Conservation (phyloP, 2,888 invertebrate species). For the Thysanoteuthis rhombus region DNA sequence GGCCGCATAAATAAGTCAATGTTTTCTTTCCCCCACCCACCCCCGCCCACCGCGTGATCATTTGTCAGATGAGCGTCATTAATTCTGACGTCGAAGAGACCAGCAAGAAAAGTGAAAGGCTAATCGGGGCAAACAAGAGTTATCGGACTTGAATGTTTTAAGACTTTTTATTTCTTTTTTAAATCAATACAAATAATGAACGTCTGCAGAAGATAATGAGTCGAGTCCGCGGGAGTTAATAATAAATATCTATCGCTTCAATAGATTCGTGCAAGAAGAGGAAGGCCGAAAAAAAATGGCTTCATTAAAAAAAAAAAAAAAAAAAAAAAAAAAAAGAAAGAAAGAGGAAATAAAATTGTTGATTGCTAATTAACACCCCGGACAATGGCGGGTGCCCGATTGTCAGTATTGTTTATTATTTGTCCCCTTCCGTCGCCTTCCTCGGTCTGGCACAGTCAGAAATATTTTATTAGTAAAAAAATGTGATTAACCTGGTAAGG, state of each 20-base stretch:
- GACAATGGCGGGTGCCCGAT: neutral
- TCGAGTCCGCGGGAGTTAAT: neutral
- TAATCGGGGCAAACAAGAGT: neutral
- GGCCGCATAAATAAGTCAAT: neutral
- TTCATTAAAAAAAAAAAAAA: neutral
- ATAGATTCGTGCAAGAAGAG: neutral
- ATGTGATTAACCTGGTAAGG: no score
- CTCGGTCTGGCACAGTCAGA: no score
- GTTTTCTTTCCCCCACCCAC: neutral
- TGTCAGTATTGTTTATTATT: neutral
- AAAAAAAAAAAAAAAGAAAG: neutral
- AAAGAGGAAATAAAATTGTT: neutral
- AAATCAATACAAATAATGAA: neutral
- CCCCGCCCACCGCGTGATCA: neutral
- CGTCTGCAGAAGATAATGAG: neutral
- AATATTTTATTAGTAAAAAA: no score
- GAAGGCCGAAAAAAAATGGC: neutral
- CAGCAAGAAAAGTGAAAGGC: neutral
- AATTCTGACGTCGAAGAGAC: neutral
- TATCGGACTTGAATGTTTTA: neutral
- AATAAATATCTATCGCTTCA: neutral
- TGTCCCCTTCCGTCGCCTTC: neutral
- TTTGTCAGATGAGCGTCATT: neutral
- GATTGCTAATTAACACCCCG: neutral
- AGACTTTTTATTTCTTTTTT: neutral